phyloP scores from a whole-genome alignment of 2,888 invertebrate species.

The Leucophenga maculata region DNA sequence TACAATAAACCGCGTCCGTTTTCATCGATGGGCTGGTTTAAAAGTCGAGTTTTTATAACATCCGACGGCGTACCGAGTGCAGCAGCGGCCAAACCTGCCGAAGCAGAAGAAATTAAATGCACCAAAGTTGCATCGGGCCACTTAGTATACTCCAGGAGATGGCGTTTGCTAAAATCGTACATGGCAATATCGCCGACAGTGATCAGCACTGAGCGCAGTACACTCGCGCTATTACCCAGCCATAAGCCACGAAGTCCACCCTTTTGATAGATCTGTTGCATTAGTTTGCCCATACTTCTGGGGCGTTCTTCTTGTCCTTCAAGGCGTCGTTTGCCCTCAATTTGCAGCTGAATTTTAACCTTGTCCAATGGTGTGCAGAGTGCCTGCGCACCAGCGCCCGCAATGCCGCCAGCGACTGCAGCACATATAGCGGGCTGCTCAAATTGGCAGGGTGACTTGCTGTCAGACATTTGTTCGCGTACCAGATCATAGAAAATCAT shows the following conservation, averaged over 20 bases:
- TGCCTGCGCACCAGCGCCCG: constrained; percentile 1
- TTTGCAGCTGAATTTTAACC: constrained; percentile 2
- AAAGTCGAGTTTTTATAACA: constrained; percentile 33
- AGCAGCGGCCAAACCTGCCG: constrained; percentile 31
- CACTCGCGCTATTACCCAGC: constrained; percentile 34
- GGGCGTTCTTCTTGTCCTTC: constrained; percentile 28
- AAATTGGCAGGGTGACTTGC: too few relatives aligned
- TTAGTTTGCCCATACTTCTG: constrained; percentile 6
- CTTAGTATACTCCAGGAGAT: not conserved
- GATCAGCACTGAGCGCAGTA: constrained; percentile 34
- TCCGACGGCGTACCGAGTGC: constrained; percentile 33
- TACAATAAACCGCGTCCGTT: constrained; percentile 28
- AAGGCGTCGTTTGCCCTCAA: constrained; percentile 11
- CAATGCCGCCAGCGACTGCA: not conserved
- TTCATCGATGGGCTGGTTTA: constrained; percentile 30
- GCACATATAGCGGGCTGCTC: not conserved
- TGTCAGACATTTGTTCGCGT: not conserved
- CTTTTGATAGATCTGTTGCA: constrained; percentile 14
- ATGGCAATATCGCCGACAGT: constrained; percentile 38
- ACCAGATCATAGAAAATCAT: not conserved
- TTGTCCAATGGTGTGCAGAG: constrained; percentile 8
- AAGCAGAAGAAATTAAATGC: constrained; percentile 32
- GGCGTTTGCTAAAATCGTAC: constrained; percentile 37
- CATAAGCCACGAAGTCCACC: constrained; percentile 31
- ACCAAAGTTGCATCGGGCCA: constrained; percentile 23